Percentiles rank a stretch among this genome's conserved stretches.
phyloP scores from a whole-genome alignment of 2,888 invertebrate genomes.

The Papilio elwesi region DNA sequence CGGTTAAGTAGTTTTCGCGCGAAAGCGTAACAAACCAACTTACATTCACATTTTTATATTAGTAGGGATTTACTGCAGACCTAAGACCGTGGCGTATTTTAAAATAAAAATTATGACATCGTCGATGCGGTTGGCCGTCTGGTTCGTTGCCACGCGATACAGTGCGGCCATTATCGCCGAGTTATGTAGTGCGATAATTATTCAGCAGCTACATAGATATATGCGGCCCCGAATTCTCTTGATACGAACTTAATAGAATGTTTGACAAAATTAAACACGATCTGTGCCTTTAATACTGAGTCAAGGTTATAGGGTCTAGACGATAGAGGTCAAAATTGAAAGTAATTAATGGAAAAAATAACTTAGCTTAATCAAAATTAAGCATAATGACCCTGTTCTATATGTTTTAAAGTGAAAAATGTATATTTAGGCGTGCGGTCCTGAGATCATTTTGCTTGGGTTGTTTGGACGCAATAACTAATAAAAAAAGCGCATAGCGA shows the following conservation, averaged over 20 bases:
- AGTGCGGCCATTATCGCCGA: slow-evolving; percentile 29
- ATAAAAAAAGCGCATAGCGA: background rate
- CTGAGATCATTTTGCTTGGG: too few relatives aligned
- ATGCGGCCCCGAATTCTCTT: slow-evolving; percentile 3
- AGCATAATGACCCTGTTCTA: too few relatives aligned
- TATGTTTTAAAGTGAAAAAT: too few relatives aligned
- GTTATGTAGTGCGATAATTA: slow-evolving; percentile 36
- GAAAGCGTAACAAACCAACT: too few relatives aligned
- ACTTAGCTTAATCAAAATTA: too few relatives aligned
- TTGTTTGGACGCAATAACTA: background rate
- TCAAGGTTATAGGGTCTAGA: too few relatives aligned
- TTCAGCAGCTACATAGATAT: slow-evolving; percentile 18
- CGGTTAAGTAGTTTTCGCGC: too few relatives aligned
- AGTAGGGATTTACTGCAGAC: slow-evolving; percentile 2
- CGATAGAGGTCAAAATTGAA: too few relatives aligned
- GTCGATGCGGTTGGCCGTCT: slow-evolving; percentile 2
- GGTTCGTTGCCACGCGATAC: slow-evolving; percentile 37
- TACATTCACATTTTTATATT: too few relatives aligned
- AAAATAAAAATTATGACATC: slow-evolving; percentile 27
- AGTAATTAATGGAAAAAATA: too few relatives aligned
- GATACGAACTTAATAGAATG: slow-evolving; percentile 34
- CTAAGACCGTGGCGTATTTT: slow-evolving; percentile 15
- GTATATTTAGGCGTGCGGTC: too few relatives aligned
- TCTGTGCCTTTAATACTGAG: slow-evolving; percentile 1
- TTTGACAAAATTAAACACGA: slow-evolving; percentile 29